Base-by-base conservation (phyloP, 2,113 vertebrate species). In the Pseudopodoces humilis region DNA sequence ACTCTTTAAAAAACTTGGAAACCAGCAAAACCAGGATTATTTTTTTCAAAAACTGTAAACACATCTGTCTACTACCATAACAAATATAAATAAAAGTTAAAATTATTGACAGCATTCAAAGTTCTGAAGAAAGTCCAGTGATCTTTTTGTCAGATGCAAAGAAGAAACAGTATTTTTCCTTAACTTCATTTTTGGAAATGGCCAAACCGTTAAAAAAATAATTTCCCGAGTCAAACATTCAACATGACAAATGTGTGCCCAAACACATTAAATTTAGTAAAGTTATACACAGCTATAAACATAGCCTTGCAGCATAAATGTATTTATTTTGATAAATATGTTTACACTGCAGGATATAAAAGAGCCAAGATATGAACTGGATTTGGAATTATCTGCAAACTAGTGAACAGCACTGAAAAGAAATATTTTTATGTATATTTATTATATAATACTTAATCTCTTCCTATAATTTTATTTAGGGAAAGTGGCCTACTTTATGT, bases 261-360 rank as follows among this genome's bases (percentile, higher is more conserved):
- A 78, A 95, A 88, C 52, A 63, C 46, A 90, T 91, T 69, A 93
- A 93, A 94, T 96, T 88, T 86, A 90, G 80, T 52, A 22, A 91
- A 95, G 71, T 70, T 94, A 90, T 52, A 70, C 52, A 79, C 47
- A 30, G 30, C 85, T 81, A 90, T 74, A 95, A 95, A 95, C 59
- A 80, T 71, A 50, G 76, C 76, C 72, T 93, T 95, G 72, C 52
- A 83, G 92, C 86, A 71, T 81, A 92, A 95, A 88, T 80, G 55
- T 71, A 85, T 92, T 92, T 86, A 83, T 94, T 95, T 93, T 97
- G 86, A 96, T 92, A 93, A 90, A 94, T 88, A 83, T 94, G 76
- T 93, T 96, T 96, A 90, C 47, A 88, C 52, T 83, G 88, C 64
- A 78, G 52, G 64, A 92, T 92, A 88, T 86, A 93, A 93, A 96